A percentile compares a stretch with the other conserved stretches of the same genome.
phyloP scores from a whole-genome alignment of 2,797 vertebrate species.

The Acanthurus tractus region DNA sequence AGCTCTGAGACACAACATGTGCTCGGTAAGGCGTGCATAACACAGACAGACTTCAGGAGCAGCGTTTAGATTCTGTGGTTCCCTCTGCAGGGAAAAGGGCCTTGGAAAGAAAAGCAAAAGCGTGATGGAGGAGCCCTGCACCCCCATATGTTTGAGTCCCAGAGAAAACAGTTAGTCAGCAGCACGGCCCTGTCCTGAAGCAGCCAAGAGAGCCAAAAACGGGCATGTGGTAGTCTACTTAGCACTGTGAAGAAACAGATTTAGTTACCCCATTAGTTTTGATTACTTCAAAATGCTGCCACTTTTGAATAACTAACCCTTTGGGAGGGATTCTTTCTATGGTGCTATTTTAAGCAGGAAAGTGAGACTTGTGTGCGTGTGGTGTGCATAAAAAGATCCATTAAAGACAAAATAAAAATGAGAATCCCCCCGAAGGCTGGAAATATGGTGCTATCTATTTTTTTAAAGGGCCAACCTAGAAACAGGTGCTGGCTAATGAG shows the following conservation, averaged over 20 bases:
- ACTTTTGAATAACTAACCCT: slow-evolving; percentile 55
- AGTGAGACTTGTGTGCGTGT: slow-evolving; percentile 34
- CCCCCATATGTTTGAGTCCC: slow-evolving; percentile 65
- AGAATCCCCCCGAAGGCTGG: not conserved
- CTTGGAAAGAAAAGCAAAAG: slow-evolving; percentile 79
- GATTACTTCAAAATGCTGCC: slow-evolving; percentile 47
- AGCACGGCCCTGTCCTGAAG: slow-evolving; percentile 57
- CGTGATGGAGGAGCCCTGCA: slow-evolving; percentile 53
- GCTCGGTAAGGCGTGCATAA: slow-evolving; percentile 72
- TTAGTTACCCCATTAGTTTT: slow-evolving; percentile 61
- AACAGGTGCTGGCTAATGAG: slow-evolving; percentile 6
- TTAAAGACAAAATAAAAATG: slow-evolving; percentile 3
- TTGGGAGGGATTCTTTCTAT: slow-evolving; percentile 27
- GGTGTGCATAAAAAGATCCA: slow-evolving; percentile 10
- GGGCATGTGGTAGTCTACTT: slow-evolving; percentile 63
- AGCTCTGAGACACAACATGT: slow-evolving; percentile 80
- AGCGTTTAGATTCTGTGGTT: slow-evolving; percentile 78
- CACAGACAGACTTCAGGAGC: slow-evolving; percentile 65
- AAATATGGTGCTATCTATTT: slow-evolving; percentile 4
- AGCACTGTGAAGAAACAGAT: slow-evolving; percentile 53
- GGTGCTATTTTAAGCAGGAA: slow-evolving; percentile 52
- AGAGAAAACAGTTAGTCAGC: slow-evolving; percentile 75
- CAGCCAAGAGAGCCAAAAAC: slow-evolving; percentile 45
- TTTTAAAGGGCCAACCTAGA: not conserved
- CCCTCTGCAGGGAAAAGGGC: slow-evolving; percentile 62